A percentile compares a stretch with the other conserved stretches of the same genome.
These are phyloP conservation scores for Heliconius hortense DNA, from an alignment of 2,888 invertebrate genomes.

Conservation along the genomic window DNA sequence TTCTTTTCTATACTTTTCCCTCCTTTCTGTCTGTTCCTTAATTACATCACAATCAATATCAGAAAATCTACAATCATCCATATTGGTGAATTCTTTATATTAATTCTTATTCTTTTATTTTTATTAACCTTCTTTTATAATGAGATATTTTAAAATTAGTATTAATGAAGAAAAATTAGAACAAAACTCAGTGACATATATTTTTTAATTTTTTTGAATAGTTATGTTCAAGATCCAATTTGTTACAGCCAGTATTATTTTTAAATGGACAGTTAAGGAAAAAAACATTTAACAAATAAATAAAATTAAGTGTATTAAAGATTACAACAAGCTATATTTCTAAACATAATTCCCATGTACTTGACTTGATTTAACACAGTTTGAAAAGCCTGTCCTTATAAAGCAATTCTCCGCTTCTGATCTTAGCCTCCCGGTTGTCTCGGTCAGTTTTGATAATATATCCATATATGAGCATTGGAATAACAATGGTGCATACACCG, in stretches of 20 bases:
- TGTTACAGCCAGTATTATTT: conserved; percentile 23
- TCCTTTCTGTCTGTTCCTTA: conserved; percentile 82
- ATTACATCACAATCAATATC: conserved; percentile 75
- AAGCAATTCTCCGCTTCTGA: conserved; percentile 87
- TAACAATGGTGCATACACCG: conserved; percentile 75
- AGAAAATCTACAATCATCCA: conserved; percentile 74
- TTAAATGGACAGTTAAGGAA: conserved; percentile 33
- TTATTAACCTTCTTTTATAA: neutral
- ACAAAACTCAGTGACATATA: neutral
- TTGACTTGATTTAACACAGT: conserved; percentile 37
- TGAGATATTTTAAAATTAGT: neutral
- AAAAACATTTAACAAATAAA: conserved; percentile 36
- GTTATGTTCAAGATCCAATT: neutral
- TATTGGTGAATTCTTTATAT: conserved; percentile 30
- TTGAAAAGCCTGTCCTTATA: conserved; percentile 86
- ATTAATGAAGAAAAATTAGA: neutral
- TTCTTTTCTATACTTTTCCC: conserved; percentile 83
- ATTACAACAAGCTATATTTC: conserved; percentile 36
- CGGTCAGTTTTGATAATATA: conserved; percentile 80
- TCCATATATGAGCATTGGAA: conserved; percentile 81
- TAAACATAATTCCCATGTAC: conserved; percentile 29
- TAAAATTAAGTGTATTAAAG: conserved; percentile 38
- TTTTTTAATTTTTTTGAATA: neutral
- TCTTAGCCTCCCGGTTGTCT: conserved; percentile 78
- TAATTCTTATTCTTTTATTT: neutral